Base-by-base conservation (phyloP, 2,113 vertebrate species). In the Colistium nudipinnis region DNA sequence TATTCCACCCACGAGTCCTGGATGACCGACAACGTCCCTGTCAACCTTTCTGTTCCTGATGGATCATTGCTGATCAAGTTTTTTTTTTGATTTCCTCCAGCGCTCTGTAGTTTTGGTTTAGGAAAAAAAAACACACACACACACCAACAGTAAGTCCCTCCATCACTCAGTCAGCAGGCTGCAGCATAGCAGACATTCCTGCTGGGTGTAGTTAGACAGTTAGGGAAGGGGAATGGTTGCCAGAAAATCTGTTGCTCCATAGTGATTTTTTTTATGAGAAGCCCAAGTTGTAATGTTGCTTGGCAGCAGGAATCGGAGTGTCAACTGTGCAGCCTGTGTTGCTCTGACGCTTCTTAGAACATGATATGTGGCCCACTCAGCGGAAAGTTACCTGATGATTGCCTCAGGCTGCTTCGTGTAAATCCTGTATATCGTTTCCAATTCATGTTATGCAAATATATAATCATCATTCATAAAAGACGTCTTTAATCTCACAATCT, bases 131-230 rank as follows among this genome's bases (percentile, higher is more conserved):
- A n/a, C n/a, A n/a, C n/a, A n/a, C n/a, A n/a, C n/a, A n/a, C 55
- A 62, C 64, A 47, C 17, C 22, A 9, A 27, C 45, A 57, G 12
- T 30, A 20, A 8, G 57, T 60, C 62, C 44, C 22, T 35, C 56
- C 12, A 54, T 65, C 79, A 49, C 31, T 74, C 54, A 81, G 81
- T 87, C 81, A 79, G 70, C 74, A 74, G 83, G 76, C 77, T 83
- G 65, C 82, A 79, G 78, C 87, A 89, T 82, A 81, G 76, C 87
- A 81, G 56, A 87, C 85, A 87, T 90, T 90, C 87, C 76, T 84
- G 73, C 55, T 17, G 49, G 3, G 60, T 79, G 73, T 74, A 86
- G 77, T 55, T 74, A 38, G 39, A 69, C 72, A 82, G 82, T 39
- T 27, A 47, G 73, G 78, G 75, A 78, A 62, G 22, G 47, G 57